These are phyloP conservation scores for Colius striatus DNA, from an alignment of 2,113 vertebrate species.

Conservation along the genomic window DNA sequence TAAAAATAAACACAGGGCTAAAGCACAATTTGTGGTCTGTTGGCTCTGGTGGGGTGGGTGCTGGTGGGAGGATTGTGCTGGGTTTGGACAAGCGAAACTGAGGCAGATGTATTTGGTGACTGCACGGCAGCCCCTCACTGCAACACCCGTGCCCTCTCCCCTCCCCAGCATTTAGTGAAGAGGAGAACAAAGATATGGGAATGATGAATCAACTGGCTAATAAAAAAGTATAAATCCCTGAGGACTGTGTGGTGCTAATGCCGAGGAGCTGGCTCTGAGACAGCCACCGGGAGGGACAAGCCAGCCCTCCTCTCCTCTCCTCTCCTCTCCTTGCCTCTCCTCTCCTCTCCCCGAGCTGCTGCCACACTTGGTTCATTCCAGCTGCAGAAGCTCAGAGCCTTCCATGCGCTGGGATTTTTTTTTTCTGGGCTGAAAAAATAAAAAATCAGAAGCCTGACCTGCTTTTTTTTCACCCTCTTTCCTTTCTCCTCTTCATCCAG, in stretches of 20 bases:
- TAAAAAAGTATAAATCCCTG: constrained; percentile 58
- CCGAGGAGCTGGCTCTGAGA: constrained; percentile 59
- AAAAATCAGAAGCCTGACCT: constrained; percentile 70
- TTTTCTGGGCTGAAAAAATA: constrained; percentile 76
- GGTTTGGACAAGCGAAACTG: neutral
- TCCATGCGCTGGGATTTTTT: constrained; percentile 90
- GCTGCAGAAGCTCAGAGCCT: constrained; percentile 86
- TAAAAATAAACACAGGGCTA: neutral
- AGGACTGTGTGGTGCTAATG: constrained; percentile 30
- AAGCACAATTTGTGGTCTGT: neutral
- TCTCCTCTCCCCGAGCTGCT: constrained; percentile 73
- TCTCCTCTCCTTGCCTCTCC: constrained; percentile 48
- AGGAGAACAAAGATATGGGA: neutral
- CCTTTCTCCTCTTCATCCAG: constrained; percentile 44
- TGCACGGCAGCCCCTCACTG: neutral
- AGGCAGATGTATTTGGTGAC: neutral
- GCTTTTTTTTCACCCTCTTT: neutral
- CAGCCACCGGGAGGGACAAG: constrained; percentile 61
- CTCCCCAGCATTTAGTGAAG: neutral
- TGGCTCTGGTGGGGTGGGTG: neutral
- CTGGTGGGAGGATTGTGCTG: neutral
- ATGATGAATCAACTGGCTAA: constrained; percentile 52
- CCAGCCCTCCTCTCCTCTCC: constrained; percentile 60
- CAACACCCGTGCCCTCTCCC: neutral
- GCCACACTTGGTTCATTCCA: constrained; percentile 93